Evolutionary conservation across 2,113 vertebrate genomes (phyloP).

Genomic region (Anolis sagrei): DNA sequence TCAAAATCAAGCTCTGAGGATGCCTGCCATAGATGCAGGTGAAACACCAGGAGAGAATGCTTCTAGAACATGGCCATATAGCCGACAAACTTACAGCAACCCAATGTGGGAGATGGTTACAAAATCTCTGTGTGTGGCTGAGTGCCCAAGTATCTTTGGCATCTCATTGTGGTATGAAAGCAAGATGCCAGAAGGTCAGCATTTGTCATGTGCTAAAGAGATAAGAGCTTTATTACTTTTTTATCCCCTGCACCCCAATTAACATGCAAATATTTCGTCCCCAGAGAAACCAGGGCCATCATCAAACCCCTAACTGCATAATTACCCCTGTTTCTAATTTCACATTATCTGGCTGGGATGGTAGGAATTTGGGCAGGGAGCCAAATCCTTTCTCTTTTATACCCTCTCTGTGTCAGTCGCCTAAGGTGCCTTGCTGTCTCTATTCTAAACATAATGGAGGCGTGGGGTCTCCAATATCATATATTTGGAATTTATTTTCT

Average conservation of each 20-base stretch:
- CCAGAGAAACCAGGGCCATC: constrained; percentile 51
- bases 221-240: background rate
- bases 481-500: constrained; percentile 67
- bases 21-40: too few species aligned
- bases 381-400: constrained; percentile 60
- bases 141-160: background rate
- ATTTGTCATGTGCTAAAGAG: background rate
- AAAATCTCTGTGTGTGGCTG: background rate
- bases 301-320: constrained; percentile 55
- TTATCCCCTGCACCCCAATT: constrained; percentile 44
- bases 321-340: constrained; percentile 67
- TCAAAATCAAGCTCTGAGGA: background rate
- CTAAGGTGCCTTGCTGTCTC: constrained; percentile 66
- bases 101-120: too few species aligned
- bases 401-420: constrained; percentile 55
- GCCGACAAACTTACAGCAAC: too few species aligned
- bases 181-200: background rate
- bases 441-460: constrained; percentile 65
- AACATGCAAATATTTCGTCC: constrained; percentile 46
- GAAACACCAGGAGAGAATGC: too few species aligned
- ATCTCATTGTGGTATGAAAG: background rate
- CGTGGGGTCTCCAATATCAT: constrained; percentile 68
- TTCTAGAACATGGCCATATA: too few species aligned
- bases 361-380: constrained; percentile 43
- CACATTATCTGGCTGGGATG: constrained; percentile 57